Percentiles rank a stretch among this genome's conserved stretches.
These are phyloP conservation scores for Melanotaenia maccullochi DNA, from an alignment of 2,797 vertebrate species.

Conservation along the genomic window DNA sequence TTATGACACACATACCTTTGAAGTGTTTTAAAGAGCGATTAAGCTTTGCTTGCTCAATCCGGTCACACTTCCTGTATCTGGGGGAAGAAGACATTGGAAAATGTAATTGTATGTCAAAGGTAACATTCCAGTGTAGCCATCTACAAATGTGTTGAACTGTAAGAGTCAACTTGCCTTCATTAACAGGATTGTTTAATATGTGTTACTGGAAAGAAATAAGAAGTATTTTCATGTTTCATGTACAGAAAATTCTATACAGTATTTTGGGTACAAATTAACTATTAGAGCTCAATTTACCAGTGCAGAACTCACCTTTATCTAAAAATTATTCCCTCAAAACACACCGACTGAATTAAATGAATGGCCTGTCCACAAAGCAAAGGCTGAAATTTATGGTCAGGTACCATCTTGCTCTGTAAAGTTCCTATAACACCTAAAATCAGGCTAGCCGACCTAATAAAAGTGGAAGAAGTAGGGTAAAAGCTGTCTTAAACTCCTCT, in stretches of 20 bases:
- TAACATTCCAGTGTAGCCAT: slow-evolving; percentile 34
- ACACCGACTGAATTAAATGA: background rate
- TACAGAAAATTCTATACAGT: slow-evolving; percentile 22
- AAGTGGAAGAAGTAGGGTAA: background rate
- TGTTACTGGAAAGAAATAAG: slow-evolving; percentile 46
- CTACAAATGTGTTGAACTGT: slow-evolving; percentile 35
- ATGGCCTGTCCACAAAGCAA: background rate
- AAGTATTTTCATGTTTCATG: slow-evolving; percentile 38
- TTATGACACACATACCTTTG: slow-evolving; percentile 65
- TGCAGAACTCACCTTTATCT: background rate
- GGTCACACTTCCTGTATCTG: slow-evolving; percentile 88
- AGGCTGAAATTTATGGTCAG: background rate
- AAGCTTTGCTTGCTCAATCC: slow-evolving; percentile 82
- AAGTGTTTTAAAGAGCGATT: slow-evolving; percentile 61
- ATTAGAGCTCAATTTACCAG: background rate
- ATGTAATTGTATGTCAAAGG: background rate
- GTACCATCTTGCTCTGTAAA: no score
- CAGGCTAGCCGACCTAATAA: background rate
- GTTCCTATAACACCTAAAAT: background rate
- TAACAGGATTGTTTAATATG: slow-evolving; percentile 42
- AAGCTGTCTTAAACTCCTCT: background rate
- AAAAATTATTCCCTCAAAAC: slow-evolving; percentile 7
- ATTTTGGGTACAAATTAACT: slow-evolving; percentile 20
- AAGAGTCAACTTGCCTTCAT: slow-evolving; percentile 34
- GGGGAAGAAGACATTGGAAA: slow-evolving; percentile 44